Conservation (phyloP, 2,888 invertebrate species). For the Dusona sp. region DNA sequence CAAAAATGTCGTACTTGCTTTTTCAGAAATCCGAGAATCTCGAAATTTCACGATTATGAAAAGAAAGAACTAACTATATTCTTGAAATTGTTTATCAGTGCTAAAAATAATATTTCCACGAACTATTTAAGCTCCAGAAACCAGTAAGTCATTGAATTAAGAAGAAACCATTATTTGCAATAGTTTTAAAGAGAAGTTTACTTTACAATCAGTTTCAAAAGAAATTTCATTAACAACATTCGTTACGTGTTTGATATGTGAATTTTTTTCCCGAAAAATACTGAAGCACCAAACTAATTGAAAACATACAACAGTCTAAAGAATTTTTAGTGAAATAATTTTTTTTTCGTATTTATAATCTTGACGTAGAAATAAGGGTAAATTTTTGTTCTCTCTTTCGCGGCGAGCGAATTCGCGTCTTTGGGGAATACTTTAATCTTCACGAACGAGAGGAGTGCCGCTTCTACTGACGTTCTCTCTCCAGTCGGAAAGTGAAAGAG, state of each 20-base stretch:
- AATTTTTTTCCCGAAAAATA: background rate
- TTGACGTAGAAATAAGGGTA: background rate
- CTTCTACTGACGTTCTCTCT: constrained; percentile 41
- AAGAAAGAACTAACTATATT: background rate
- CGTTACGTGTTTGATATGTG: background rate
- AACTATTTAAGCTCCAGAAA: too few relatives aligned
- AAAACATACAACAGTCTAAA: background rate
- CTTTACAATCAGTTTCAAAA: background rate
- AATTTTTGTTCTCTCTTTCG: background rate
- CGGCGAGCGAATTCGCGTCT: constrained; percentile 55
- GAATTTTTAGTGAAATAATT: constrained; percentile 15
- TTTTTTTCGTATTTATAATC: constrained; percentile 23
- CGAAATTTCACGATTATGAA: constrained; percentile 4
- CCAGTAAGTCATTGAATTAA: too few relatives aligned
- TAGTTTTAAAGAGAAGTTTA: background rate
- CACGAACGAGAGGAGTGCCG: constrained; percentile 53
- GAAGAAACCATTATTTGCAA: background rate
- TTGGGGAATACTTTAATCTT: constrained; percentile 68
- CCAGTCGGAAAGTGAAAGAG: constrained; percentile 49
- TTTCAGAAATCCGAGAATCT: background rate
- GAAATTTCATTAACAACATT: background rate
- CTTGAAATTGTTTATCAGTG: background rate
- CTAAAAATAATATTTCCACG: background rate
- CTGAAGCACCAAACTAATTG: constrained; percentile 1
- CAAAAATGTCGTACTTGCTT: constrained; percentile 58